Evolutionary conservation across 2,113 vertebrate species (phyloP).

Genomic region (Pipa parva): DNA sequence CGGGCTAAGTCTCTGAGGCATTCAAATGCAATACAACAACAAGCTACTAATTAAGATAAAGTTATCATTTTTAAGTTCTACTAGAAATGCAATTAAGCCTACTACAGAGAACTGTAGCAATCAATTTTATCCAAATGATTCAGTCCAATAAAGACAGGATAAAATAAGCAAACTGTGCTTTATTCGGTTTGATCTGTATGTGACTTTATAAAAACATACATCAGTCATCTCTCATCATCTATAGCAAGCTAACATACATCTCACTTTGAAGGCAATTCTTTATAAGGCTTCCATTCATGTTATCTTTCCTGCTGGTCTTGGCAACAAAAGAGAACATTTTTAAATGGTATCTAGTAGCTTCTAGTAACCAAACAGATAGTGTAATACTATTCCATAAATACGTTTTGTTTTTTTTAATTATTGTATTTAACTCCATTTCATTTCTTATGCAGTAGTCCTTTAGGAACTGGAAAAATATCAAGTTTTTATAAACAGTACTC

Average conservation of each 20-base stretch:
- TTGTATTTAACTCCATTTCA: no score
- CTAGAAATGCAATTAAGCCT: slow-evolving; percentile 68
- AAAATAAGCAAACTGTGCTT: slow-evolving; percentile 54
- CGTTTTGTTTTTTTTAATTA: no score
- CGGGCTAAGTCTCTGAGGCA: slow-evolving; percentile 61
- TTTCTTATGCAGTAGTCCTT: no score
- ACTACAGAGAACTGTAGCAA: slow-evolving; percentile 63
- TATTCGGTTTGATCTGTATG: slow-evolving; percentile 45
- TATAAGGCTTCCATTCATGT: slow-evolving; percentile 37
- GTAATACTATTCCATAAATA: no score
- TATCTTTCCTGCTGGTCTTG: background rate
- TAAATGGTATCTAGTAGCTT: no score
- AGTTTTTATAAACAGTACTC: no score
- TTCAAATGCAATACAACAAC: slow-evolving; percentile 64
- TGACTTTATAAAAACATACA: slow-evolving; percentile 41
- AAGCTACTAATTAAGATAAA: slow-evolving; percentile 76
- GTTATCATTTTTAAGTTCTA: slow-evolving; percentile 75
- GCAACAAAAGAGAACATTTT: no score
- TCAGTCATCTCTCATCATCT: slow-evolving; percentile 36
- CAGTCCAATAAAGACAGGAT: slow-evolving; percentile 59
- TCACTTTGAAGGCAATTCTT: slow-evolving; percentile 41
- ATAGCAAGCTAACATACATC: slow-evolving; percentile 29
- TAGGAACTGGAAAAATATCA: no score
- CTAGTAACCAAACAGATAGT: no score
- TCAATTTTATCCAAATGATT: slow-evolving; percentile 71